Conservation (phyloP, 2,113 vertebrate genomes). For the Riparia riparia region DNA sequence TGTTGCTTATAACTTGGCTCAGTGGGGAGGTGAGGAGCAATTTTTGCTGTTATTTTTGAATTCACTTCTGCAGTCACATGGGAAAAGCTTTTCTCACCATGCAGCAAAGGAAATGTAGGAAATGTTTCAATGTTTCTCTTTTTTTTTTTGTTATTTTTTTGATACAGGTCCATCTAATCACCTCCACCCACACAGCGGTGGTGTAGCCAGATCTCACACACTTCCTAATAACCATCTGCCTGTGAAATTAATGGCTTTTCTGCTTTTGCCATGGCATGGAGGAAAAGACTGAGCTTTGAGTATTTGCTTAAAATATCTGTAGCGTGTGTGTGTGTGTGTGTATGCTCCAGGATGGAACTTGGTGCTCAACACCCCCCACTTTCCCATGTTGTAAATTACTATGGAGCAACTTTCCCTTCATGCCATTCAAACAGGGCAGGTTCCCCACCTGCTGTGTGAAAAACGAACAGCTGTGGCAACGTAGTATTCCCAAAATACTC, state of each 20-base stretch:
- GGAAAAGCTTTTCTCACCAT: slow-evolving; percentile 44
- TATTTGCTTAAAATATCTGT: slow-evolving; percentile 39
- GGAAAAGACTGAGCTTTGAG: neutral
- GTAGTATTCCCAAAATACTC: neutral
- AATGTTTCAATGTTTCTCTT: neutral
- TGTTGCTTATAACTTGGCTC: neutral
- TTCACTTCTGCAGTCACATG: neutral
- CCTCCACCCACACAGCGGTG: slow-evolving; percentile 60
- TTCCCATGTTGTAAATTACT: neutral
- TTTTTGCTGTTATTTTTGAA: slow-evolving; percentile 65
- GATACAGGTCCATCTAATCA: slow-evolving; percentile 51
- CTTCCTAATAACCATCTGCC: slow-evolving; percentile 56
- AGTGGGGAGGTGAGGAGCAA: slow-evolving; percentile 24
- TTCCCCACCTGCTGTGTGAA: slow-evolving; percentile 18
- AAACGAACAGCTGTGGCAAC: slow-evolving; percentile 25
- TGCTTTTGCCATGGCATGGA: neutral
- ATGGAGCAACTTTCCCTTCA: rapidly evolving
- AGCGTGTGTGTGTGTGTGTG: neutral
- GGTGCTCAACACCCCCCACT: rapidly evolving
- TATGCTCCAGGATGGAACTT: neutral
- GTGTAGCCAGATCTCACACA: slow-evolving; percentile 18
- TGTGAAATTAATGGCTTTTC: slow-evolving; percentile 27
- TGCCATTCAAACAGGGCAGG: neutral
- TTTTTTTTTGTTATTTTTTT: neutral
- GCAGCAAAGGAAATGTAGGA: slow-evolving; percentile 27